Base-by-base conservation (phyloP, 2,888 invertebrate species). In the Megamerina dolium region DNA sequence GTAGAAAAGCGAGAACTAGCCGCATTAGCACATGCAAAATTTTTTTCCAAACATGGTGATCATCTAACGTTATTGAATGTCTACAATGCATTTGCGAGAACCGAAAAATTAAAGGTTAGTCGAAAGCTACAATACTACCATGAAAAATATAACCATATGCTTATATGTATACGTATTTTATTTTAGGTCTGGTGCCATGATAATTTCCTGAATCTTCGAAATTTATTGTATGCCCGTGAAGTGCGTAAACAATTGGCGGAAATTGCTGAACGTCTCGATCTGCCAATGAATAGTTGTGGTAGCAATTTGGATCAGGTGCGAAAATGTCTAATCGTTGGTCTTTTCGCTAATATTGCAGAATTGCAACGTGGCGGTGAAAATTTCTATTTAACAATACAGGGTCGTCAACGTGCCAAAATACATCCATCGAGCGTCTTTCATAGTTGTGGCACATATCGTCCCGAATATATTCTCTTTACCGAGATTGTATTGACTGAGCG, bases 11-110 rank as follows among this genome's bases (percentile, higher is more conserved):
- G 85, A 43, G 87, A 88, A 55, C 81, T 87, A 64, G 88, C 88
- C 0, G 63, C 80, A 26, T 77, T 79, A 54, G 83, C 83, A 0
- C 75, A 77, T 51, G 79, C 79, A 58, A 92, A 92, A 72, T 95
- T 95, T 67, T 70, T 80, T 43, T 87, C 92, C 0, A 78, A 83
- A 16, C 81, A 87, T 53, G 96, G 99, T 10, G 97, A 99, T 71
- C 93, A 93, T 64, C 75, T 96, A 32, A 94, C 91, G 2, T 74
- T 93, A 41, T 74, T 97, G 12, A 97, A 94, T 68, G 85, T 95
- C 27, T 95, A 80, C 66, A 81, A 82, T 59, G 85, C 83, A 4
- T 95, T 80, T 70, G 79, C 77, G 55, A 83, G 82, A 60, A 77
- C 82, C 0, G 79, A 81, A 4, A 77, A 82, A 49, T 81, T 82